A percentile compares a stretch with the other conserved stretches of the same genome.
Evolutionary conservation across 2,113 vertebrate species (phyloP).

Genomic region (Nematolebias whitei): DNA sequence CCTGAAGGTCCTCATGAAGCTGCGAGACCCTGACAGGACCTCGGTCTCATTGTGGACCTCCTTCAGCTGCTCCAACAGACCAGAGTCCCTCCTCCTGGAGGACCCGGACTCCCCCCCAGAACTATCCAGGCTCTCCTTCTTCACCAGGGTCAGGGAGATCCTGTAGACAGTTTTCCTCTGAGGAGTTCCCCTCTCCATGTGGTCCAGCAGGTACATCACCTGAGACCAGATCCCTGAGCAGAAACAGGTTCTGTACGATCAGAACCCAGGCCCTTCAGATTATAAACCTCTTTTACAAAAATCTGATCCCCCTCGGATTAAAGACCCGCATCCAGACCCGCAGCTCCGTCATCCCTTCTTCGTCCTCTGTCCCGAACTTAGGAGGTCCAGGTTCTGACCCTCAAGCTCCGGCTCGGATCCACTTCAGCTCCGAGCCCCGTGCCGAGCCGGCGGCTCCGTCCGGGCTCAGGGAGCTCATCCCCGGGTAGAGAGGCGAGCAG

Average conservation of each 20-base stretch:
- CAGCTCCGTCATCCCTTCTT: not conserved
- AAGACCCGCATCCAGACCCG: not conserved
- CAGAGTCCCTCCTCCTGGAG: constrained; percentile 56
- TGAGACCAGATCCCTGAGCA: too few species aligned
- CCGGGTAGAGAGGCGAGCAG: constrained; percentile 16
- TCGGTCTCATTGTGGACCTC: constrained; percentile 79
- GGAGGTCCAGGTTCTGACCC: too few species aligned
- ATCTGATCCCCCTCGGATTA: too few species aligned
- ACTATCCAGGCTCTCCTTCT: constrained; percentile 85
- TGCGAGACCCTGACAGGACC: constrained; percentile 56
- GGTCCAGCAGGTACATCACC: constrained; percentile 89
- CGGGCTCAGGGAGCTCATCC: constrained; percentile 68
- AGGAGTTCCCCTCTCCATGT: constrained; percentile 84
- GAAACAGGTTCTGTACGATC: not conserved
- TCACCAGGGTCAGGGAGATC: constrained; percentile 94
- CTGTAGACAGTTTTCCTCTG: constrained; percentile 89
- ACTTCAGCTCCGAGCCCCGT: constrained; percentile 39
- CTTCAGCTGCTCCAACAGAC: constrained; percentile 67
- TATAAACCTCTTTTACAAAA: too few species aligned
- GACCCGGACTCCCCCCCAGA: constrained; percentile 1
- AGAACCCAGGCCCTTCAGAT: too few species aligned
- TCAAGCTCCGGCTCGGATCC: not conserved
- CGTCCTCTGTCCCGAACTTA: constrained; percentile 12
- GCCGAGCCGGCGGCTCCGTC: constrained; percentile 28
- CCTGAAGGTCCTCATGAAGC: constrained; percentile 84